Evolutionary conservation across 2,888 invertebrate species (phyloP), one percentile per base, ranked within the genome.

Genomic region (Leptinotarsa juncta): DNA sequence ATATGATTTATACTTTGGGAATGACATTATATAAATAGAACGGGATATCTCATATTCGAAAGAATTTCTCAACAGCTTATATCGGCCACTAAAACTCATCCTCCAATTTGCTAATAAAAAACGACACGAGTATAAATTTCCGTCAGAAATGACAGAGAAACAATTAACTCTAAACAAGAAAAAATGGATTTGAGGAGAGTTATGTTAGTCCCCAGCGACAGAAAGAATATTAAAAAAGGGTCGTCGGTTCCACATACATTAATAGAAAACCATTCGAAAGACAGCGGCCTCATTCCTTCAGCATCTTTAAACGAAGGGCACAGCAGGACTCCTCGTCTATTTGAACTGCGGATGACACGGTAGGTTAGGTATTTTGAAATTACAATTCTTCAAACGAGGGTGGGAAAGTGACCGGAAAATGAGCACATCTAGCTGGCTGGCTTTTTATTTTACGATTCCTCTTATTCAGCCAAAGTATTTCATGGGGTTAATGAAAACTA

Each of bases 81-180:
- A 62, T 42, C 62, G 14, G 5, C 16, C 62, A 32, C 62, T n/a
- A n/a, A 62, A 42, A 32, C 18, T 62, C 42, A 62, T 62, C 42
- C 7, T n/a, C 42, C 32, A 62, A 62, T 62, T 62, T 62, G 62
- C 62, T 62, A 62, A 62, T 62, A 62, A 62, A 62, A 62, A 62
- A 62, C 62, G 69, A 69, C 69, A 69, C 20, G 48, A 57, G 57
- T 48, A 69, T 69, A 68, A 68, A 68, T 68, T 68, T 42, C 68
- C 68, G 55, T 77, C 81, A 80, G 82, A 82, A 84, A 85, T 85
- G 84, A 84, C 84, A 84, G 84, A 82, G 85, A 86, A 85, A 85
- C 85, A 86, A 86, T 85, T 85, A 86, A 85, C 79, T 84, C 81
- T 83, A 82, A 85, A 86, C 85, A 84, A 83, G 86, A 84, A 85